Evolutionary conservation across 2,113 vertebrate species (phyloP).

Genomic region (Gorsachius goisagi): DNA sequence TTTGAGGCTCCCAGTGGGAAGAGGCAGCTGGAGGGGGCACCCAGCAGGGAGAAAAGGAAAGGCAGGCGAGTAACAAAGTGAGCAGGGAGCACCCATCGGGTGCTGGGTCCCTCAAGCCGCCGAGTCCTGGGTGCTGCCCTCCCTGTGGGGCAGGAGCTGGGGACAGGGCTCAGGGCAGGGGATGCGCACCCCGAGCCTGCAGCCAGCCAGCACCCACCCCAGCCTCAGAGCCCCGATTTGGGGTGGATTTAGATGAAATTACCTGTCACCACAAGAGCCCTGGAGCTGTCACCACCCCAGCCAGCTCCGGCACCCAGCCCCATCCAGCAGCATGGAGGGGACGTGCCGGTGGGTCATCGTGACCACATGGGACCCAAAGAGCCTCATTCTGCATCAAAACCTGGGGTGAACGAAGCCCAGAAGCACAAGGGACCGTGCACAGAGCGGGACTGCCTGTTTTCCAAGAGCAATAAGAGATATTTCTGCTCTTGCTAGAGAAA

Average conservation of each 20-base stretch:
- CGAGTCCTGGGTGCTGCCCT: background rate
- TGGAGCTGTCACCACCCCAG: background rate
- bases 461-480: rapidly evolving
- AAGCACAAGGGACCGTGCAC: rapidly evolving
- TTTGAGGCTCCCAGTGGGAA: background rate
- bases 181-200: background rate
- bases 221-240: rapidly evolving
- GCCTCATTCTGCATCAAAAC: too few relatives aligned
- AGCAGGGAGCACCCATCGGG: background rate
- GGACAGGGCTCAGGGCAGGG: background rate
- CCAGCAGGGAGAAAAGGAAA: background rate
- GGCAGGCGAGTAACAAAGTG: rapidly evolving
- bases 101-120: background rate
- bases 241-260: background rate
- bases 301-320: background rate
- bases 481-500: background rate
- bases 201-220: background rate
- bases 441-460: background rate
- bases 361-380: background rate
- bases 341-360: rapidly evolving
- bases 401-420: too few relatives aligned
- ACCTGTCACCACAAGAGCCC: rapidly evolving
- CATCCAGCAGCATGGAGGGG: background rate
- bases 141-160: background rate
- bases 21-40: background rate